Evolutionary conservation across 2,113 vertebrate species (phyloP).

Genomic region (Pterocles orientalis): DNA sequence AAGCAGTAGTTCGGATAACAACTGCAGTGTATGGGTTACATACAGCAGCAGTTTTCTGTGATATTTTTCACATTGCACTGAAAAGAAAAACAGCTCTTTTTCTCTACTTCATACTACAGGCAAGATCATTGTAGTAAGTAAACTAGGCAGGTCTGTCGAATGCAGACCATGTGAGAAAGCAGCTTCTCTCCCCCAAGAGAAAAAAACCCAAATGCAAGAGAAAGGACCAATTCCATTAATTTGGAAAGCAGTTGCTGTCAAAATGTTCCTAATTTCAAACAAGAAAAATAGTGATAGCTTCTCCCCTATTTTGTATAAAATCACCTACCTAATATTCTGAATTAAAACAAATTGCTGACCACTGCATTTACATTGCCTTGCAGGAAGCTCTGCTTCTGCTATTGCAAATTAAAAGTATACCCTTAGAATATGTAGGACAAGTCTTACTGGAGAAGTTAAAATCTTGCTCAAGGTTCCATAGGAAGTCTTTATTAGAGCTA

Average conservation of each 20-base stretch:
- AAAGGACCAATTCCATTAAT: not conserved
- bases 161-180: not conserved
- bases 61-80: not conserved
- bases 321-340: not conserved
- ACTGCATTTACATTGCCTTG: not conserved
- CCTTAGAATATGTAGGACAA: not conserved
- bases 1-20: constrained; percentile 38
- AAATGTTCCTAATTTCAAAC: not conserved
- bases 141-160: not conserved
- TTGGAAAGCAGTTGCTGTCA: not conserved
- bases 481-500: not conserved
- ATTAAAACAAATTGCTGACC: not conserved
- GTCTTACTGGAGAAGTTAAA: not conserved
- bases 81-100: constrained; percentile 7
- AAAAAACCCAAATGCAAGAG: not conserved
- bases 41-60: not conserved
- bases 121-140: not conserved
- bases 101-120: not conserved
- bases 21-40: not conserved
- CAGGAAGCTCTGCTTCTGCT: constrained; percentile 32
- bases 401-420: not conserved
- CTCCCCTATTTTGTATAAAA: not conserved
- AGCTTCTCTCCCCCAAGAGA: not conserved
- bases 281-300: not conserved
- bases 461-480: not conserved